Evolutionary conservation across 2,113 vertebrate species (phyloP).

Genomic region (Montifringilla adamsi): DNA sequence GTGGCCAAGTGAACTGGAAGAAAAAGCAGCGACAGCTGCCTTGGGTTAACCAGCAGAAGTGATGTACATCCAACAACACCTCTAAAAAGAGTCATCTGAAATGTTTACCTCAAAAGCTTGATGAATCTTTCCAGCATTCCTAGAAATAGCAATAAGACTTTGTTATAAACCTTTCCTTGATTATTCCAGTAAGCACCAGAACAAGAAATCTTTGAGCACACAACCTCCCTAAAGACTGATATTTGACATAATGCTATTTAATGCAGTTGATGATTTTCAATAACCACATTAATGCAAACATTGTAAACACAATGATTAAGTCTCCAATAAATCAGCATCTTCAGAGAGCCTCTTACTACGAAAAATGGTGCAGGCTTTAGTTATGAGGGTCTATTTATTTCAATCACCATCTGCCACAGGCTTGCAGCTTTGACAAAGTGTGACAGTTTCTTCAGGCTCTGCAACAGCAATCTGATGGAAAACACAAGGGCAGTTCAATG

Average conservation of each 20-base stretch:
- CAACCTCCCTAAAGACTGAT: neutral
- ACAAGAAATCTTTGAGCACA: neutral
- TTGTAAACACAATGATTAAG: neutral
- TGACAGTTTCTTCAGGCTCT: neutral
- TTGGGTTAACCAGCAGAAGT: slow-evolving; percentile 25
- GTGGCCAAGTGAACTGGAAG: neutral
- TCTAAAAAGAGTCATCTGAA: neutral
- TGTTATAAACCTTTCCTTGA: neutral
- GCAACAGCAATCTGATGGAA: neutral
- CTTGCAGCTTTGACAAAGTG: neutral
- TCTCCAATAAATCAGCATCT: neutral
- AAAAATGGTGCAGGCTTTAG: neutral
- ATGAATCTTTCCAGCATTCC: neutral
- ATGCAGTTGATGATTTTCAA: neutral
- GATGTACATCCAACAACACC: neutral
- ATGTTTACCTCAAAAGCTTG: neutral
- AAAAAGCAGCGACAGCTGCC: slow-evolving; percentile 4
- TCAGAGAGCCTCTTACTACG: neutral
- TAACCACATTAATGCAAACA: neutral
- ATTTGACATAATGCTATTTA: neutral
- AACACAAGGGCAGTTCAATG: neutral
- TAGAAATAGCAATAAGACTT: neutral
- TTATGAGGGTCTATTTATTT: neutral
- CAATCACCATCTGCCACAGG: neutral
- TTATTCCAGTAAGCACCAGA: neutral